Percentiles rank a stretch among this genome's conserved stretches.
Conservation (phyloP, 2,113 vertebrate species). For the Talpa occidentalis region DNA sequence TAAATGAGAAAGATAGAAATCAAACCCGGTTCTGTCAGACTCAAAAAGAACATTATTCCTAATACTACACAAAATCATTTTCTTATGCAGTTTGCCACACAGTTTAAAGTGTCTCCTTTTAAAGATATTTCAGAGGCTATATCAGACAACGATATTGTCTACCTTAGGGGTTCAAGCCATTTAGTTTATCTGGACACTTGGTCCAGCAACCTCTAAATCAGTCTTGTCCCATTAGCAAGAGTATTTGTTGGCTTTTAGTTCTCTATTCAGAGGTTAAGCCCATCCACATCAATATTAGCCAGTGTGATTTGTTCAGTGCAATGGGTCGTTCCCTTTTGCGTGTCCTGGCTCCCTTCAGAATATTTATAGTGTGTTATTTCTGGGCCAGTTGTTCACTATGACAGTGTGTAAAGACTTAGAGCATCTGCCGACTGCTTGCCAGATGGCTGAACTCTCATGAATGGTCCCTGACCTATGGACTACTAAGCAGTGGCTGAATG, state of each 20-base stretch:
- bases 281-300: not conserved
- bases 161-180: not conserved
- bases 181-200: not conserved
- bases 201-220: not conserved
- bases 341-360: constrained; percentile 76
- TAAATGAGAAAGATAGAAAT: constrained; percentile 45
- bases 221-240: not conserved
- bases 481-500: constrained; percentile 66
- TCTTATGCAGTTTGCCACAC: not conserved
- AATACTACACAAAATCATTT: not conserved
- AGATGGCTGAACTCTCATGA: constrained; percentile 83
- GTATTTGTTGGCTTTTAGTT: constrained; percentile 1
- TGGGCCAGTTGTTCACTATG: constrained; percentile 80
- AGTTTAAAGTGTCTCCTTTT: not conserved
- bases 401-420: constrained; percentile 77
- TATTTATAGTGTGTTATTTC: constrained; percentile 79
- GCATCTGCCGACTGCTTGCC: constrained; percentile 80
- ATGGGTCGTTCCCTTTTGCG: constrained; percentile 39
- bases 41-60: not conserved
- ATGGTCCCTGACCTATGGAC: constrained; percentile 79
- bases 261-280: not conserved
- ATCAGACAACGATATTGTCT: not conserved
- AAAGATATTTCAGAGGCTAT: not conserved
- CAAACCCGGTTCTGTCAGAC: not conserved
- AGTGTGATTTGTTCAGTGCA: constrained; percentile 25